Percentiles rank a stretch among this genome's conserved stretches.
Conservation (phyloP, 2,888 invertebrate genomes). For the Crossocerus cetratus region DNA sequence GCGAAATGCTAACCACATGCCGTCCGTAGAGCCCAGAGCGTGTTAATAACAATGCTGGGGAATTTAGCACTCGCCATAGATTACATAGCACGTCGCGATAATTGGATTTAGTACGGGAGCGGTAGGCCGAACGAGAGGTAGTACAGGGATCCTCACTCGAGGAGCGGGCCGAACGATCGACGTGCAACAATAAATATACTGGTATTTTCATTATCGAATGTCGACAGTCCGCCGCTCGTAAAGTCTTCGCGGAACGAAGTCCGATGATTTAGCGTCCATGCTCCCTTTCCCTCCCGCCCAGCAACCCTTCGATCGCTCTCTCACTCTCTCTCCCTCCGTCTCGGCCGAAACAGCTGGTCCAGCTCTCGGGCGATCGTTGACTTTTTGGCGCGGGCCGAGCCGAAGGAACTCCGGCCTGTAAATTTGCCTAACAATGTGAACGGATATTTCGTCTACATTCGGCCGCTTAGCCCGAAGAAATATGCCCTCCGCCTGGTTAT, state of each 20-base stretch:
- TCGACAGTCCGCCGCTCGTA: conserved; percentile 55
- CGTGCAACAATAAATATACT: conserved; percentile 54
- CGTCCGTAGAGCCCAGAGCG: conserved; percentile 8
- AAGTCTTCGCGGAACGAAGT: conserved; percentile 52
- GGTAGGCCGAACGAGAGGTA: background rate
- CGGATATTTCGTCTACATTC: conserved; percentile 45
- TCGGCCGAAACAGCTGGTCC: background rate
- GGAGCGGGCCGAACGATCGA: conserved; percentile 25
- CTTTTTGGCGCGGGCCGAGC: conserved; percentile 21
- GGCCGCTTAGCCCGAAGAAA: conserved; percentile 39
- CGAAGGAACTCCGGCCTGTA: conserved; percentile 24
- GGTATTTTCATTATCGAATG: conserved; percentile 60
- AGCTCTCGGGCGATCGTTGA: conserved; percentile 2
- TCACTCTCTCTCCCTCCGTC: conserved; percentile 4
- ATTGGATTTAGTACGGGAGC: conserved; percentile 52
- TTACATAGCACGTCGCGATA: conserved; percentile 51
- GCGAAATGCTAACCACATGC: no score
- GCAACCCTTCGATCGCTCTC: conserved; percentile 8
- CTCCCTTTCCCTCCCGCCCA: conserved; percentile 1
- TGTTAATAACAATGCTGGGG: conserved; percentile 26
- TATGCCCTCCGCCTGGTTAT: conserved; percentile 6
- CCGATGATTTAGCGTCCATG: conserved; percentile 51
- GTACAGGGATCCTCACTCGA: no score
- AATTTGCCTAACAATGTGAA: conserved; percentile 55
- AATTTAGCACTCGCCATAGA: conserved; percentile 46